Percentiles rank a stretch among this genome's conserved stretches.
These are phyloP conservation scores for Ditula angustiorana DNA, from an alignment of 2,888 invertebrate species.

Conservation along the genomic window DNA sequence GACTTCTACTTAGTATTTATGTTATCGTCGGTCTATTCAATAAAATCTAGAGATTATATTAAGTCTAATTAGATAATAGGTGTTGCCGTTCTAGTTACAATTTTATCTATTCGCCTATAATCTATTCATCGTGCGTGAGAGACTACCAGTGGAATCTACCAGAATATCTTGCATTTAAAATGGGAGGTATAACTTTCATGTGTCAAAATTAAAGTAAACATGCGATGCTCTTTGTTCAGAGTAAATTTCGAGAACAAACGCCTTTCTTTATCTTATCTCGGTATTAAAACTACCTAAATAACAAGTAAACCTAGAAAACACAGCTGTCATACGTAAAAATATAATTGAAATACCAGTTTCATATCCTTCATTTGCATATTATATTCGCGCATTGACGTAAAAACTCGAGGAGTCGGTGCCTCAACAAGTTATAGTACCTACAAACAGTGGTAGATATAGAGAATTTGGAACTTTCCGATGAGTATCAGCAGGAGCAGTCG, in stretches of 20 bases:
- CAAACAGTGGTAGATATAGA: too few relatives aligned
- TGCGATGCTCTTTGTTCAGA: neutral
- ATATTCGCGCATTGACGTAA: neutral
- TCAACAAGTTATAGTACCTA: neutral
- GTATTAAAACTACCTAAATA: neutral
- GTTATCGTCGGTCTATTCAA: neutral
- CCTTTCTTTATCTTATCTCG: neutral
- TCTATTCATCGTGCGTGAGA: neutral
- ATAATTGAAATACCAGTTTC: neutral
- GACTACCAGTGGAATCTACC: too few relatives aligned
- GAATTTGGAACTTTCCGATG: neutral
- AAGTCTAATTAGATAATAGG: neutral
- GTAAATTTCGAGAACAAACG: neutral
- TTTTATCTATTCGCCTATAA: neutral
- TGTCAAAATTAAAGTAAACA: neutral
- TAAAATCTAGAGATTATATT: neutral
- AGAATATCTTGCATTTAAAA: neutral
- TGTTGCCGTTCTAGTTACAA: neutral
- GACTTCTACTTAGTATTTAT: neutral
- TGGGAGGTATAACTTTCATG: neutral
- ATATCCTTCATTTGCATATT: neutral
- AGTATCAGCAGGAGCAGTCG: neutral
- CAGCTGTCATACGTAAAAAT: neutral
- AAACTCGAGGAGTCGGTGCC: neutral
- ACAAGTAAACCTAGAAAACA: slow-evolving; percentile 1